A percentile compares a stretch with the other conserved stretches of the same genome.
phyloP scores from a whole-genome alignment of 1,140 invertebrate genomes.

The Pachypeltis micranthus region DNA sequence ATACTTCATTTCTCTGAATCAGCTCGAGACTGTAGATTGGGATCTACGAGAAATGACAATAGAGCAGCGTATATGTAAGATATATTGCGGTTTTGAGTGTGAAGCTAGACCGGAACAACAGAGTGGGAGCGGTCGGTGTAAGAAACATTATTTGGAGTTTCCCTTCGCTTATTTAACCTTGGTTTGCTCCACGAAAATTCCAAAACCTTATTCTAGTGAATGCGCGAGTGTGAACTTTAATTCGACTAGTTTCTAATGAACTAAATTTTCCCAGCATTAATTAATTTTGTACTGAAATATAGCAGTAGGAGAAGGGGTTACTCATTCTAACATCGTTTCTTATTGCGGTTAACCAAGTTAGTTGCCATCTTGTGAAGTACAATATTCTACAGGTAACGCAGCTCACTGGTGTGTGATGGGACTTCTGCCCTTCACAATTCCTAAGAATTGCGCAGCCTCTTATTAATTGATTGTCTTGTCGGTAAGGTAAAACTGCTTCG shows the following conservation, averaged over 20 bases:
- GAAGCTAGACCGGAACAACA: no score
- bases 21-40: no score
- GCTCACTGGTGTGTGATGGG: background rate
- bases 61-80: no score
- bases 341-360: background rate
- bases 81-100: no score
- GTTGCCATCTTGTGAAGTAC: background rate
- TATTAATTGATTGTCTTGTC: background rate
- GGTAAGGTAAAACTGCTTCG: background rate
- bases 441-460: background rate
- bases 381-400: background rate
- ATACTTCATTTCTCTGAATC: no score
- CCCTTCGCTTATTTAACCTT: no score
- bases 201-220: background rate
- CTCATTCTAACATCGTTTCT: no score
- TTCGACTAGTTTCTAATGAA: background rate
- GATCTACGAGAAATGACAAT: no score
- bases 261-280: background rate
- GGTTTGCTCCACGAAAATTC: background rate
- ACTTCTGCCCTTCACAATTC: background rate
- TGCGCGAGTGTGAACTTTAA: background rate
- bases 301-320: background rate
- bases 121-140: no score
- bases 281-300: background rate
- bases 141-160: no score